Percentiles rank a stretch among this genome's conserved stretches.
These are phyloP conservation scores for Cerceris rybyensis DNA, from an alignment of 2,888 invertebrate species.

Conservation along the genomic window DNA sequence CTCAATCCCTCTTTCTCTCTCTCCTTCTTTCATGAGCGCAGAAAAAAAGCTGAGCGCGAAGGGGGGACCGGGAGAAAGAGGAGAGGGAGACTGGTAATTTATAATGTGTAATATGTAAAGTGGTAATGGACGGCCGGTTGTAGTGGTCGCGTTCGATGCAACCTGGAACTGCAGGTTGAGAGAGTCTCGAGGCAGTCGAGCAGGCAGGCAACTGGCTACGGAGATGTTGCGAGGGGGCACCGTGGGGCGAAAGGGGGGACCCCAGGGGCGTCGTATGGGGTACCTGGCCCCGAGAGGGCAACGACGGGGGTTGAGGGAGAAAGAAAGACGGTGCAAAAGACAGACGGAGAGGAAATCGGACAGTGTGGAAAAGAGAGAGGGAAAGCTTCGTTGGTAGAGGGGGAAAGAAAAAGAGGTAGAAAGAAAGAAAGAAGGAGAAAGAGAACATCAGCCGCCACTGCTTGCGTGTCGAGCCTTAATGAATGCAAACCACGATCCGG, in stretches of 20 bases:
- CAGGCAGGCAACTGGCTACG: constrained; percentile 59
- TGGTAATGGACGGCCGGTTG: constrained; percentile 74
- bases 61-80: constrained; percentile 24
- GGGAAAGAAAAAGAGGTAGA: constrained; percentile 31
- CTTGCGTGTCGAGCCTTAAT: constrained; percentile 84
- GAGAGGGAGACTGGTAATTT: constrained; percentile 68
- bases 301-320: constrained; percentile 58
- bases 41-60: constrained; percentile 20
- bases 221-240: constrained; percentile 64
- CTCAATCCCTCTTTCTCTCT: not conserved
- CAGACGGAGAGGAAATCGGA: constrained; percentile 35
- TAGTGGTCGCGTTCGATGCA: constrained; percentile 66
- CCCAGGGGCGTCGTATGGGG: constrained; percentile 67
- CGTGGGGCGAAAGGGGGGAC: constrained; percentile 58
- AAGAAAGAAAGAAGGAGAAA: constrained; percentile 41
- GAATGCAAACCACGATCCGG: constrained; percentile 85
- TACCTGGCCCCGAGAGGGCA: constrained; percentile 58
- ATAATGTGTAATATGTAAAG: constrained; percentile 78
- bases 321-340: constrained; percentile 31
- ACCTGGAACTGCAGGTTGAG: constrained; percentile 67
- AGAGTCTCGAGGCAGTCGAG: constrained; percentile 61
- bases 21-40: constrained; percentile 8
- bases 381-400: constrained; percentile 1
- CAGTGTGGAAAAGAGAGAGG: constrained; percentile 17
- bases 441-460: constrained; percentile 76